Conservation (phyloP, 1,140 invertebrate genomes). For the Ptiloglossa arizonensis region DNA sequence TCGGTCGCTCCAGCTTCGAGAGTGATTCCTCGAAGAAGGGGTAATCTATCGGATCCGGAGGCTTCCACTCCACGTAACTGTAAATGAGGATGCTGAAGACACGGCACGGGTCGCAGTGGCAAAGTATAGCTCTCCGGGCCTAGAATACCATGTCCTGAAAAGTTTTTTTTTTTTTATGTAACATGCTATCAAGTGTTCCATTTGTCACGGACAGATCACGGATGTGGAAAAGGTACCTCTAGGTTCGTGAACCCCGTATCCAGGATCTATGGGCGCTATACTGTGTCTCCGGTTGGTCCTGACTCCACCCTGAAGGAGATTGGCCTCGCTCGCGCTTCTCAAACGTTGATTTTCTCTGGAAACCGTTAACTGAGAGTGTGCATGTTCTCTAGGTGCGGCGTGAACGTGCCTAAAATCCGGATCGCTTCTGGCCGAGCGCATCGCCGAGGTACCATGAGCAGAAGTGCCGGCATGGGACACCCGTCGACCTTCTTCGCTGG, state of each 20-base stretch:
- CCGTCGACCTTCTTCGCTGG: constrained; percentile 85
- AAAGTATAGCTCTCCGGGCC: constrained; percentile 71
- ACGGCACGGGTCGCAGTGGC: constrained; percentile 73
- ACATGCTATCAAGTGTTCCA: no score
- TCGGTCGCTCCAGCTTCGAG: constrained; percentile 95
- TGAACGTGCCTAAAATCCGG: constrained; percentile 88
- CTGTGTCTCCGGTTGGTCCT: constrained; percentile 84
- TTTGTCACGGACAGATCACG: neutral
- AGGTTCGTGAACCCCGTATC: constrained; percentile 71
- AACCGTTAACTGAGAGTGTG: constrained; percentile 77
- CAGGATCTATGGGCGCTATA: constrained; percentile 84
- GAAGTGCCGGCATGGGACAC: constrained; percentile 67
- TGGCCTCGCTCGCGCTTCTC: constrained; percentile 89
- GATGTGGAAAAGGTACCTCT: constrained; percentile 12
- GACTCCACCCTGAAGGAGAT: constrained; percentile 84
- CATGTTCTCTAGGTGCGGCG: constrained; percentile 76
- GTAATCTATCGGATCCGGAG: constrained; percentile 73
- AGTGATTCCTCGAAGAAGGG: constrained; percentile 87
- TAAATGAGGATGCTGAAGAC: constrained; percentile 84
- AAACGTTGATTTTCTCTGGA: constrained; percentile 82
- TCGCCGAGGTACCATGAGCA: constrained; percentile 63
- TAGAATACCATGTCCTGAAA: constrained; percentile 67
- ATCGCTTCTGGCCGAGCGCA: constrained; percentile 85
- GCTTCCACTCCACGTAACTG: constrained; percentile 85
- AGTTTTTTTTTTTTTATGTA: neutral